These are phyloP conservation scores for Gymnothorax javanicus DNA, from an alignment of 2,797 vertebrate genomes.

Conservation along the genomic window DNA sequence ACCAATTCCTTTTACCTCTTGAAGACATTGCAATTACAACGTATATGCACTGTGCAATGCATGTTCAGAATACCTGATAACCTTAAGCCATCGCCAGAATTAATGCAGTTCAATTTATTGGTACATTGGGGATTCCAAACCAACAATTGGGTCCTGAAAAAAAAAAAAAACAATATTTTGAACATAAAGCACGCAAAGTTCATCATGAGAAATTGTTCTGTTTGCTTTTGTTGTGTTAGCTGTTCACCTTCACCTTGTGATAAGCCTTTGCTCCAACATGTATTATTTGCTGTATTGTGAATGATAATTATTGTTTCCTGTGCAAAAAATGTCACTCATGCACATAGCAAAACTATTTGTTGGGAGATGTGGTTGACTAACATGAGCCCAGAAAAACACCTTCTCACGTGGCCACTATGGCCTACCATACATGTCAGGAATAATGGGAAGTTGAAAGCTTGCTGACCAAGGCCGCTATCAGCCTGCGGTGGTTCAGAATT, in stretches of 20 bases:
- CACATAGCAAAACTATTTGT: conserved; percentile 47
- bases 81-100: not conserved
- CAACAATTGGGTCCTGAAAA: not conserved
- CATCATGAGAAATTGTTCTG: not conserved
- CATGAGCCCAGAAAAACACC: no score
- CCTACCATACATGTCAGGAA: not conserved
- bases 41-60: not conserved
- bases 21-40: not conserved
- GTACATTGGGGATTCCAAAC: not conserved
- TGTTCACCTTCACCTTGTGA: conserved; percentile 33
- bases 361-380: not conserved
- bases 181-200: not conserved
- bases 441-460: not conserved
- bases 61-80: not conserved
- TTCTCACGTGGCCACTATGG: no score
- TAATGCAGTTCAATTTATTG: not conserved
- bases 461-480: not conserved
- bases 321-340: conserved; percentile 62
- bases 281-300: conserved; percentile 32
- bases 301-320: conserved; percentile 56
- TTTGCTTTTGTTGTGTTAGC: conserved; percentile 17
- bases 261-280: conserved; percentile 37
- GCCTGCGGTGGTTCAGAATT: not conserved
- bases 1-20: not conserved
- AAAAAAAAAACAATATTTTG: not conserved